These are phyloP conservation scores for Apamea anceps DNA, from an alignment of 2,888 invertebrate species.

Conservation along the genomic window DNA sequence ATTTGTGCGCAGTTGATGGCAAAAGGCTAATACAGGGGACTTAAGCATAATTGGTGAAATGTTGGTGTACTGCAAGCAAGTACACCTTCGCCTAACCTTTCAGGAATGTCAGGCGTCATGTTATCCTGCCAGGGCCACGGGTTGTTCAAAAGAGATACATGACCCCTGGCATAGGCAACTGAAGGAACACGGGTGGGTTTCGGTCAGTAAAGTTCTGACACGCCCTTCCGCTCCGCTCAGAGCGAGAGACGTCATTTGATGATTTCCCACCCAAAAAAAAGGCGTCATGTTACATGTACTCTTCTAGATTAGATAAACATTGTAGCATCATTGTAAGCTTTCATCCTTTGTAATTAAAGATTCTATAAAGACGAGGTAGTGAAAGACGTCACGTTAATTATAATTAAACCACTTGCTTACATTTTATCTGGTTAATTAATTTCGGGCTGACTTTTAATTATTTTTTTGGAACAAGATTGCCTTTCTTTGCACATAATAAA, in stretches of 20 bases:
- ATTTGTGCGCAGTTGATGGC: background rate
- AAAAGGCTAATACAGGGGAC: background rate
- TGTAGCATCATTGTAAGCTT: background rate
- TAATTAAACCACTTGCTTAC: background rate
- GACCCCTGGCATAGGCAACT: no score
- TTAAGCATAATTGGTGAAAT: background rate
- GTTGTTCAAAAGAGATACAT: no score
- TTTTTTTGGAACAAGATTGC: background rate
- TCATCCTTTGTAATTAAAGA: conserved; percentile 27
- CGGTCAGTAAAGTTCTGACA: no score
- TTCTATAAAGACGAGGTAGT: background rate
- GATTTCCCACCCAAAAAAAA: no score
- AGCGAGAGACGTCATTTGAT: no score
- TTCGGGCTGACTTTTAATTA: background rate
- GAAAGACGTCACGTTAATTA: background rate
- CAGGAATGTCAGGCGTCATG: background rate
- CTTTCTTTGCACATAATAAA: background rate
- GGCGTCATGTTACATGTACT: background rate
- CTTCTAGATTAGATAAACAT: background rate
- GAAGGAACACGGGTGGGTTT: no score
- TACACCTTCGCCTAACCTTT: background rate
- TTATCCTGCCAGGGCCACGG: no score
- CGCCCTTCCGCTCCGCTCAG: no score
- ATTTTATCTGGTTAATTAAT: conserved; percentile 12
- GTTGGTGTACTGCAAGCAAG: background rate